Base-by-base conservation (phyloP, 92 coral and sea anemone genomes). In the Desmophyllum pertusum region DNA sequence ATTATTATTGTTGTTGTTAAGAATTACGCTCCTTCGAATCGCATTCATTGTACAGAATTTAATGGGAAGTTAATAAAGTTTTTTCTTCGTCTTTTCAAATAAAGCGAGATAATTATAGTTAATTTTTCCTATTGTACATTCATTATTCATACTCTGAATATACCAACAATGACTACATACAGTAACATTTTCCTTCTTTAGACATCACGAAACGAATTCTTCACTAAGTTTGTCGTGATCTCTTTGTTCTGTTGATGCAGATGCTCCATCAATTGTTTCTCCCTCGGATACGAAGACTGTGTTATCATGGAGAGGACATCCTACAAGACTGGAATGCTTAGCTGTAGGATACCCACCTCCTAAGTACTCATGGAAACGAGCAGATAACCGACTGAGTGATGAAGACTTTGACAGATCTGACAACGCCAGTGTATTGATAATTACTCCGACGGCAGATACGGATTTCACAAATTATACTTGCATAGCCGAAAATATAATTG, bases 381-480 rank as follows among this genome's bases (percentile, higher is more conserved):
- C 63, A 5, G 4, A n/a, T 23, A 50, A 6, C 25, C 21, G 19
- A 27, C 41, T 75, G 19, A 31, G 3, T 6, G 25, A 11, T 4
- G n/a, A 11, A 46, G 35, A 31, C 13, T 42, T n/a, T n/a, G n/a
- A n/a, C n/a, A n/a, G n/a, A n/a, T n/a, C 21, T 79, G 70, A 39
- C 68, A 64, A 79, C 53, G 31, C 42, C 21, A 46, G 84, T 66
- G 64, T 68, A 6, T 68, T 79, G 43, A 66, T 64, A 5, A 48
- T 79, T 4, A 65, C 40, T 11, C 73, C 84, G 8, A 43, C 46
- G 0, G 23, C 57, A 14, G 84, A 79, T 50, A 37, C 70, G 5
- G 70, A 77, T 61, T 79, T 45, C 21, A 64, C 75, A 46, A 66
- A 66, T 42, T 79, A 79, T 72, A 79, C 84, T 33, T 79, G 84